A percentile compares a stretch with the other conserved stretches of the same genome.
Conservation (phyloP, 2,888 invertebrate species). For the Drosophila nr. perissopoda region DNA sequence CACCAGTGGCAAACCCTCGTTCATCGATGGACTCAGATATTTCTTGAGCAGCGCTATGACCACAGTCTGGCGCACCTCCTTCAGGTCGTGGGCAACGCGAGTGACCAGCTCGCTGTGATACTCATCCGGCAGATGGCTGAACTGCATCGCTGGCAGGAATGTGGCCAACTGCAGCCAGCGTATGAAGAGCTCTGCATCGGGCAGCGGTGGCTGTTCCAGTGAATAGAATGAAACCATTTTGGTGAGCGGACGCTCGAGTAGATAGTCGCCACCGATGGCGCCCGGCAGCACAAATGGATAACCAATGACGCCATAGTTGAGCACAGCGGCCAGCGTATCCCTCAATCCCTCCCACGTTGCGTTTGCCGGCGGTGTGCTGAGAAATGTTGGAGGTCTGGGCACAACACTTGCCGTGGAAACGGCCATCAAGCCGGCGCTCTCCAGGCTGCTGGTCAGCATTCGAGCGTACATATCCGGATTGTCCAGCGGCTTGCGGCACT, state of each 20-base stretch:
- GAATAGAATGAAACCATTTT: constrained; percentile 86
- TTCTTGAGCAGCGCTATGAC: constrained; percentile 92
- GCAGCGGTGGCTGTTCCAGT: constrained; percentile 87
- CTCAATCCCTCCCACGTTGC: constrained; percentile 95
- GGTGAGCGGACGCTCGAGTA: constrained; percentile 86
- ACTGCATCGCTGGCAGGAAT: constrained; percentile 96
- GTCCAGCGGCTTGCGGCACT: constrained; percentile 89
- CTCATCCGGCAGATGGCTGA: constrained; percentile 94
- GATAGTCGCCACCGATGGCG: constrained; percentile 95
- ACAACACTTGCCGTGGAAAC: constrained; percentile 93
- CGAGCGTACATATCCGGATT: constrained; percentile 94
- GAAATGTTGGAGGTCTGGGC: constrained; percentile 94
- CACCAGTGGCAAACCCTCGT: constrained; percentile 93
- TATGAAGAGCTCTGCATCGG: constrained; percentile 93
- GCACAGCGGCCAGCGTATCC: constrained; percentile 93
- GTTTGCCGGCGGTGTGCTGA: constrained; percentile 93
- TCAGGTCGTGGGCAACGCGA: constrained; percentile 91
- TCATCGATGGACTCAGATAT: constrained; percentile 91
- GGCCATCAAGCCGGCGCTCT: constrained; percentile 89
- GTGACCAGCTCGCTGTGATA: constrained; percentile 92
- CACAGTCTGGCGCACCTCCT: constrained; percentile 90
- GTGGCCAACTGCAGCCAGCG: constrained; percentile 96
- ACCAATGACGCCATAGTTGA: constrained; percentile 95
- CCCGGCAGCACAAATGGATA: constrained; percentile 97
- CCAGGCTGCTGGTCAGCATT: constrained; percentile 86